Base-by-base conservation (phyloP, 1,140 invertebrate genomes). In the Dysdera silvatica region DNA sequence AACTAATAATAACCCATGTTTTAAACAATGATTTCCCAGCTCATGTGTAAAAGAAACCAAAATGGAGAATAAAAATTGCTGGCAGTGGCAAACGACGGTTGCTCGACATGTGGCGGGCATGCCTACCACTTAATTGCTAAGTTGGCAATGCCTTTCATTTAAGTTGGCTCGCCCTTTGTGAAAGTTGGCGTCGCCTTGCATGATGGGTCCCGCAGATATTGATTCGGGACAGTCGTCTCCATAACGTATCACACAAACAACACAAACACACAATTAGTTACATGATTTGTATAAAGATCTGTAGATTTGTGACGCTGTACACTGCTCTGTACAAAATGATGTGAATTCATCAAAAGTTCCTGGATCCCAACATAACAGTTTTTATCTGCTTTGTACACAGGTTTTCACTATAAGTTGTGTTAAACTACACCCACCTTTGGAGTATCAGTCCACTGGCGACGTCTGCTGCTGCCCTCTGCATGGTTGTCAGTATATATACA, bases 231-330 rank as follows among this genome's bases (percentile, higher is more conserved):
- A n/a, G n/a, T n/a, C n/a, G n/a, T n/a, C n/a, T n/a, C n/a, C n/a
- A 54, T 52, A 55, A 55, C 52, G 52, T 49, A 63, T 40, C 43
- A 55, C 52, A 56, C 53, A 56, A 62, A 63, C 52, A 53, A 63
- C 61, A 56, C 56, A 31, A 55, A 63, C 61, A 63, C 28, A 63
- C 49, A 63, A 56, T 63, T 63, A 55, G 51, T 31, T 63, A 63
- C 52, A 63, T 55, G 61, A 55, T 63, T 63, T 49, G 61, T 63
- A 63, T 55, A 63, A 63, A 63, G 61, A 63, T 63, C 56, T 63
- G 43, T 56, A 63, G 55, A 56, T 28, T 63, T 48, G 29, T 63
- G 61, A 56, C 45, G 55, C 60, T 62, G 60, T 62, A 62, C 51
- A 63, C 43, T 63, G 61, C 45, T 63, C 52, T 63, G 41, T 63